Conservation (phyloP, 2,113 vertebrate species). For the Ochotona curzoniae region DNA sequence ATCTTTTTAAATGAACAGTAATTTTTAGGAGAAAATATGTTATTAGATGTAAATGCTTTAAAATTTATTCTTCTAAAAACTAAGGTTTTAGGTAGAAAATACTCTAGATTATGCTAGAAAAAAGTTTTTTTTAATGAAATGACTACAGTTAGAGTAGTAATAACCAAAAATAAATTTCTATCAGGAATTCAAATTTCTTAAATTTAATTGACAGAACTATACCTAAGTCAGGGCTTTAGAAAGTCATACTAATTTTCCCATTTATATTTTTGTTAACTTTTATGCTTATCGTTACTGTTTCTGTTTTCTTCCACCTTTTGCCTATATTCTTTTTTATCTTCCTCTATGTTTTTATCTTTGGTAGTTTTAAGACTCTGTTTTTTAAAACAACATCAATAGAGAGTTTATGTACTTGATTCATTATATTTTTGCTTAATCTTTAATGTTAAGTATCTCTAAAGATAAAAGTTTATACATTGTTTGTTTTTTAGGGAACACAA, state of each 20-base stretch:
- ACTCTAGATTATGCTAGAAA: conserved; percentile 12
- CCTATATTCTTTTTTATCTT: conserved; percentile 7
- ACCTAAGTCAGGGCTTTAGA: background rate
- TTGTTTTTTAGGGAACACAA: conserved; percentile 38
- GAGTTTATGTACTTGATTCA: background rate
- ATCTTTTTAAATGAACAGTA: conserved; percentile 15
- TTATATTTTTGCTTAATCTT: background rate
- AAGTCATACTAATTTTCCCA: background rate
- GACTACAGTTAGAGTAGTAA: background rate
- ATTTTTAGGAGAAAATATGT: conserved; percentile 36
- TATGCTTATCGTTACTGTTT: background rate
- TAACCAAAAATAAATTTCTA: conserved; percentile 18
- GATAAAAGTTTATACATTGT: conserved; percentile 24
- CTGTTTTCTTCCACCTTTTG: background rate
- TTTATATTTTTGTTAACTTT: conserved; percentile 40
- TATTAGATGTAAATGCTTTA: conserved; percentile 22
- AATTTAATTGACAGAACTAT: conserved; percentile 39
- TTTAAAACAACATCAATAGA: conserved; percentile 1
- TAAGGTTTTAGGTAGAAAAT: conserved; percentile 26
- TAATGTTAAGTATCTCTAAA: background rate
- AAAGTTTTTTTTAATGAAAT: conserved; percentile 53
- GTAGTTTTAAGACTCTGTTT: conserved; percentile 34
- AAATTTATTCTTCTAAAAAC: conserved; percentile 43
- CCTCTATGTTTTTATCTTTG: background rate
- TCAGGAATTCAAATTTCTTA: conserved; percentile 43